Conservation (phyloP, 2,888 invertebrate genomes). For the Torymus tubicola region DNA sequence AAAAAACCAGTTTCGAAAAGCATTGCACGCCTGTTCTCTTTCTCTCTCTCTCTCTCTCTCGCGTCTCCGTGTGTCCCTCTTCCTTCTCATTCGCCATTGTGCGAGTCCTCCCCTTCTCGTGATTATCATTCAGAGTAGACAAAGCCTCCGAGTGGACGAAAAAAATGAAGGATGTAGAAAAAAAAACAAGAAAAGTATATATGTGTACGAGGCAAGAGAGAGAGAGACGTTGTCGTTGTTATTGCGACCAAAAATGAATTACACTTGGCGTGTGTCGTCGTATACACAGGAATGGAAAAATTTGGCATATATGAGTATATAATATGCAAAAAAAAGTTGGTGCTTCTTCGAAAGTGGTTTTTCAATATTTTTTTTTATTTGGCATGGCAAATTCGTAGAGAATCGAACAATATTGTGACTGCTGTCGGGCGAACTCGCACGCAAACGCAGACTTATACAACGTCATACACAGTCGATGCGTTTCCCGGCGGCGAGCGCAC, state of each 20-base stretch:
- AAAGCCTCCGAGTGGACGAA: neutral
- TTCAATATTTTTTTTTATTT: too few relatives aligned
- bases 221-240: too few relatives aligned
- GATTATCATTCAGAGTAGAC: constrained; percentile 26
- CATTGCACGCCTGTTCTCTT: constrained; percentile 12
- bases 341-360: too few relatives aligned
- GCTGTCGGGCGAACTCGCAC: neutral
- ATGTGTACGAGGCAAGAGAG: neutral
- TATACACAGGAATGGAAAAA: too few relatives aligned
- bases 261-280: too few relatives aligned
- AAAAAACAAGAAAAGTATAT: too few relatives aligned
- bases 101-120: neutral
- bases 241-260: too few relatives aligned
- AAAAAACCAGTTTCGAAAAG: constrained; percentile 48
- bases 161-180: neutral
- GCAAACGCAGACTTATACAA: neutral
- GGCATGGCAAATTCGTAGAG: too few relatives aligned
- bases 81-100: neutral
- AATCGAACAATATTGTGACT: neutral
- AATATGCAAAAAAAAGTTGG: too few relatives aligned
- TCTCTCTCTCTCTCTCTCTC: neutral
- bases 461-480: constrained; percentile 38
- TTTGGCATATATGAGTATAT: too few relatives aligned
- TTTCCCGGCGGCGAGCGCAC: constrained; percentile 30
- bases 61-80: neutral